Percentiles rank a stretch among this genome's conserved stretches.
Conservation (phyloP, 1,140 invertebrate species). For the Colletes latitarsis region DNA sequence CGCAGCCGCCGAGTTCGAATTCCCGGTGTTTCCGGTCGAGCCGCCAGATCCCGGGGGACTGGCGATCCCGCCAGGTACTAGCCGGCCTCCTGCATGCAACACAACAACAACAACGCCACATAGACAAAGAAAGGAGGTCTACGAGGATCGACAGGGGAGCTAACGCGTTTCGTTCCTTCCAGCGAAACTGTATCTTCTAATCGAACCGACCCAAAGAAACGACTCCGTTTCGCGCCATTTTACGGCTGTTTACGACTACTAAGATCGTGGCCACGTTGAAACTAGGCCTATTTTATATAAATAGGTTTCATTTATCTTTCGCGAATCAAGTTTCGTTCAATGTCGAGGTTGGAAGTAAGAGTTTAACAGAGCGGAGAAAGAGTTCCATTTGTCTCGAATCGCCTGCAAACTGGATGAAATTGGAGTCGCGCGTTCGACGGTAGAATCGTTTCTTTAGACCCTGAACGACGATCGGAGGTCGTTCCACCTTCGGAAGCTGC, state of each 20-base stretch:
- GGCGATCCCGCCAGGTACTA: conserved; percentile 77
- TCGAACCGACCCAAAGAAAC: not conserved
- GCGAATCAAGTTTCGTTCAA: not conserved
- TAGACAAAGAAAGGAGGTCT: conserved; percentile 71
- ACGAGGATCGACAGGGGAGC: conserved; percentile 25
- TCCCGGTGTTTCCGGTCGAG: conserved; percentile 81
- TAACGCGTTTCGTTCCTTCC: conserved; percentile 19
- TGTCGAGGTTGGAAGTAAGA: too few species aligned
- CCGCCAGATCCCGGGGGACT: conserved; percentile 79
- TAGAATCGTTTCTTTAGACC: conserved; percentile 34
- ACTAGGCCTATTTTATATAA: too few species aligned
- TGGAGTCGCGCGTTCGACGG: not conserved
- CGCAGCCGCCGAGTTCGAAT: conserved; percentile 81
- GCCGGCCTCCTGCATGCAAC: conserved; percentile 80
- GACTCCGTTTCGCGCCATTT: not conserved
- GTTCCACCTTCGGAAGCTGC: conserved; percentile 62
- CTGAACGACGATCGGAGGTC: conserved; percentile 49
- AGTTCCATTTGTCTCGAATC: not conserved
- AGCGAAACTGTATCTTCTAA: not conserved
- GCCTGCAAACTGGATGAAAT: not conserved
- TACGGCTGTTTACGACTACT: too few species aligned
- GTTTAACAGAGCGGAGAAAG: too few species aligned
- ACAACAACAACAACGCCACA: conserved; percentile 77
- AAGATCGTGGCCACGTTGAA: too few species aligned
- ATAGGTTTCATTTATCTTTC: too few species aligned